A percentile compares a stretch with the other conserved stretches of the same genome.
Conservation (phyloP, 30 jellyfish, hydroid and myxozoan species). For the Calvadosia cruxmelitensis region DNA sequence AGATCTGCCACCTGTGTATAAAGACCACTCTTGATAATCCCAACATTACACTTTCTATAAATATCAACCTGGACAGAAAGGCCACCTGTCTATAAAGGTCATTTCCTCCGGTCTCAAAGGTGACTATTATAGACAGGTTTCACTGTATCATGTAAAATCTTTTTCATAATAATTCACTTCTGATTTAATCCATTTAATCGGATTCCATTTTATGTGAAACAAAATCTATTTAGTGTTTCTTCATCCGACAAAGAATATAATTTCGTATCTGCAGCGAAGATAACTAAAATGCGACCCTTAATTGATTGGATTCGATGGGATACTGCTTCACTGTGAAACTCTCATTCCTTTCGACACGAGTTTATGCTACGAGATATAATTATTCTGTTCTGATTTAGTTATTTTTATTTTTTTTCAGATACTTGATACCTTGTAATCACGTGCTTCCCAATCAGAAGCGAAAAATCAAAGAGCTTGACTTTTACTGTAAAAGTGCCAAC, state of each 20-base stretch:
- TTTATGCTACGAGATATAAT: no score
- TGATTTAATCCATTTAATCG: neutral
- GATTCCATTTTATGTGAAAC: neutral
- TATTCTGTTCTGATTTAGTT: no score
- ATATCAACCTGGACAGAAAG: no score
- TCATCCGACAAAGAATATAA: no score
- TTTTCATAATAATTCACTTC: neutral
- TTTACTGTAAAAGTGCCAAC: conserved; percentile 91
- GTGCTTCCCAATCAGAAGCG: conserved; percentile 88
- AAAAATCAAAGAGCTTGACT: conserved; percentile 79
- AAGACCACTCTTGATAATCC: no score
- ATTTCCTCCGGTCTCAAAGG: no score
- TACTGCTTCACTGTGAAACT: neutral
- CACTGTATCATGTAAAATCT: neutral
- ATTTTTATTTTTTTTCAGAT: conserved; percentile 40
- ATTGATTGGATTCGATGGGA: neutral
- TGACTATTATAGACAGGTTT: no score
- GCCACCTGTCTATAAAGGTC: no score
- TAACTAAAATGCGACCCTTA: no score
- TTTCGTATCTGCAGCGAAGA: no score
- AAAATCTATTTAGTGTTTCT: neutral
- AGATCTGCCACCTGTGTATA: no score
- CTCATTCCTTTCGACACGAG: neutral
- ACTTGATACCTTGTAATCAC: conserved; percentile 83
- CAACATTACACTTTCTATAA: no score